These are phyloP conservation scores for Protonibea diacanthus DNA, from an alignment of 2,797 vertebrate genomes.

Conservation along the genomic window DNA sequence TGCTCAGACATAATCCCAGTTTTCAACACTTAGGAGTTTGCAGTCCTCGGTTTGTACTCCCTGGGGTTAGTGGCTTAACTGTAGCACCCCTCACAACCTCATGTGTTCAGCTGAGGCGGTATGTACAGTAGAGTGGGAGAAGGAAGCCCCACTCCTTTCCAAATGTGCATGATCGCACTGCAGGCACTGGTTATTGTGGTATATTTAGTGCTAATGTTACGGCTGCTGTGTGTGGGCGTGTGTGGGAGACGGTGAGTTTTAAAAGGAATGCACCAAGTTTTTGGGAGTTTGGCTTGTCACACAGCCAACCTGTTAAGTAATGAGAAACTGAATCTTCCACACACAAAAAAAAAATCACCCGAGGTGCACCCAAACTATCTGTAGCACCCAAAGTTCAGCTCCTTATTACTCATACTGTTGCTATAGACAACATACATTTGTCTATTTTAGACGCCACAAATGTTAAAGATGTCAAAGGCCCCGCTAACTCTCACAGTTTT, in stretches of 20 bases:
- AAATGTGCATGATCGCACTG: conserved; percentile 30
- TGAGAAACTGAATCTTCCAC: conserved; percentile 34
- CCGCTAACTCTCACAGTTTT: background rate
- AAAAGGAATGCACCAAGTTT: conserved; percentile 56
- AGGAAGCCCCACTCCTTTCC: conserved; percentile 44
- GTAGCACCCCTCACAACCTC: conserved; percentile 2
- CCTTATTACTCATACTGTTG: background rate
- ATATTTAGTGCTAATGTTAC: conserved; percentile 51
- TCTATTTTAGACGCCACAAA: background rate
- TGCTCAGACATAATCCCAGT: background rate
- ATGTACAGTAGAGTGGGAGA: conserved; percentile 44
- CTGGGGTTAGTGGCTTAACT: background rate
- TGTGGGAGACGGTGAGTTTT: conserved; percentile 59
- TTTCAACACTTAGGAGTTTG: background rate
- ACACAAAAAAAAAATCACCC: background rate
- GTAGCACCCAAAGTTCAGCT: background rate
- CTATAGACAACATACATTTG: background rate
- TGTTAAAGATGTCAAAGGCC: background rate
- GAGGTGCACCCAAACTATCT: background rate
- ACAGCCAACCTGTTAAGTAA: conserved; percentile 51
- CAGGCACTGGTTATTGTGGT: conserved; percentile 25
- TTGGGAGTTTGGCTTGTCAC: conserved; percentile 42
- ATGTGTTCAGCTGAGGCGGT: conserved; percentile 11
- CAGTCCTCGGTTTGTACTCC: background rate
- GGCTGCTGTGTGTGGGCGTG: conserved; percentile 43